Evolutionary conservation across 2,113 vertebrate species (phyloP).

Genomic region (Henicopernis longicauda): DNA sequence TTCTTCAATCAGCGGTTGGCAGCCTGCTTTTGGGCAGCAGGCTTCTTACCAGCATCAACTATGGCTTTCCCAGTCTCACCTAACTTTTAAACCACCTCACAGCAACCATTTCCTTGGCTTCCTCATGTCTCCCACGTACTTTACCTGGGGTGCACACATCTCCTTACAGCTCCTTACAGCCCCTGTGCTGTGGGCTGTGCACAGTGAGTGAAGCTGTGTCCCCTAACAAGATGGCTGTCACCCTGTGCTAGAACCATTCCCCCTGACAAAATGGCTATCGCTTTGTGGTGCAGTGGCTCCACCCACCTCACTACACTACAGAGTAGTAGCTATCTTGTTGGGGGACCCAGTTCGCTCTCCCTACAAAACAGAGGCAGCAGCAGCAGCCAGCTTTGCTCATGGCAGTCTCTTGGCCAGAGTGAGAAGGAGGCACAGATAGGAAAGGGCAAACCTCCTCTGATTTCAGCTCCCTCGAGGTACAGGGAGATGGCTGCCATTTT

Average conservation of each 20-base stretch:
- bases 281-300: background rate
- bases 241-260: too few relatives aligned
- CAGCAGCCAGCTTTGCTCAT: background rate
- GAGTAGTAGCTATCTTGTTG: rapidly evolving
- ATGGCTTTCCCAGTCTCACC: background rate
- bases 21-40: background rate
- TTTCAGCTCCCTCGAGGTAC: background rate
- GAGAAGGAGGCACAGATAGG: background rate
- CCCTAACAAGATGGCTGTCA: rapidly evolving
- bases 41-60: background rate
- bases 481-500: background rate
- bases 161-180: background rate
- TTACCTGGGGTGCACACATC: rapidly evolving
- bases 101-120: background rate
- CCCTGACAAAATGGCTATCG: background rate
- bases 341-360: rapidly evolving
- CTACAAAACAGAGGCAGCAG: background rate
- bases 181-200: too few relatives aligned
- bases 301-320: too few relatives aligned
- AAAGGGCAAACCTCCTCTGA: background rate
- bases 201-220: background rate
- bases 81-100: background rate
- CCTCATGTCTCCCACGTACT: background rate
- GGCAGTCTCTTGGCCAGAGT: background rate
- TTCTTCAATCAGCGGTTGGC: background rate